phyloP scores from a whole-genome alignment of 2,797 vertebrate genomes.

The Notolepis coatsorum region DNA sequence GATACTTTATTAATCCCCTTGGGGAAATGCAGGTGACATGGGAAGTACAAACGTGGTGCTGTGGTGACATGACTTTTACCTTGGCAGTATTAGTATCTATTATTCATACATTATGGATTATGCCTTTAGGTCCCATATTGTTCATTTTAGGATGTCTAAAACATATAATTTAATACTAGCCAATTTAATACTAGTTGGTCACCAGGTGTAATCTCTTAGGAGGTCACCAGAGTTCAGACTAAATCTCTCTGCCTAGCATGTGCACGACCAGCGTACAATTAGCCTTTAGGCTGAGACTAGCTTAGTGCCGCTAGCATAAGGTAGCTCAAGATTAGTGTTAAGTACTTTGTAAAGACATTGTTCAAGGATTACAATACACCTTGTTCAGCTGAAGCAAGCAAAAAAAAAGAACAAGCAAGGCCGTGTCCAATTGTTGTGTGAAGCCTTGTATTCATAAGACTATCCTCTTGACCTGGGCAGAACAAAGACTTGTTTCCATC shows the following conservation, averaged over 20 bases:
- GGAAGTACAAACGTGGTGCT: too few species aligned
- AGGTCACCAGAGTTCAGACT: constrained; percentile 45
- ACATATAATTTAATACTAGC: too few species aligned
- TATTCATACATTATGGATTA: too few species aligned
- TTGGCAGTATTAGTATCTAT: too few species aligned
- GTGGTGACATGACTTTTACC: too few species aligned
- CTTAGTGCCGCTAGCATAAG: constrained; percentile 50
- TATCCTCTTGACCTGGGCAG: neutral
- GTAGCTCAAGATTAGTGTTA: constrained; percentile 65
- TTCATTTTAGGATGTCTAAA: neutral
- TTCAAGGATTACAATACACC: constrained; percentile 5
- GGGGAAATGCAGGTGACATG: too few species aligned
- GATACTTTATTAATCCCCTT: too few species aligned
- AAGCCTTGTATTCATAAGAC: neutral
- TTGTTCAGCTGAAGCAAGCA: constrained; percentile 3
- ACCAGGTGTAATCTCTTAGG: constrained; percentile 29
- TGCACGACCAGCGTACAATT: constrained; percentile 37
- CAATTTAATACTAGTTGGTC: neutral
- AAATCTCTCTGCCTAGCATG: constrained; percentile 10
- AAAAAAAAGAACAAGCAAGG: neutral
- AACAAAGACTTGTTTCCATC: too few species aligned
- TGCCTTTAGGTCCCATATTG: constrained; percentile 2
- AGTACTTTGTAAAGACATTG: constrained; percentile 39
- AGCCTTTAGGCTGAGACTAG: constrained; percentile 41
- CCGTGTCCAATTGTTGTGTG: too few species aligned